A percentile compares a stretch with the other conserved stretches of the same genome.
phyloP scores from a whole-genome alignment of 2,113 vertebrate species.

The Athene noctua region DNA sequence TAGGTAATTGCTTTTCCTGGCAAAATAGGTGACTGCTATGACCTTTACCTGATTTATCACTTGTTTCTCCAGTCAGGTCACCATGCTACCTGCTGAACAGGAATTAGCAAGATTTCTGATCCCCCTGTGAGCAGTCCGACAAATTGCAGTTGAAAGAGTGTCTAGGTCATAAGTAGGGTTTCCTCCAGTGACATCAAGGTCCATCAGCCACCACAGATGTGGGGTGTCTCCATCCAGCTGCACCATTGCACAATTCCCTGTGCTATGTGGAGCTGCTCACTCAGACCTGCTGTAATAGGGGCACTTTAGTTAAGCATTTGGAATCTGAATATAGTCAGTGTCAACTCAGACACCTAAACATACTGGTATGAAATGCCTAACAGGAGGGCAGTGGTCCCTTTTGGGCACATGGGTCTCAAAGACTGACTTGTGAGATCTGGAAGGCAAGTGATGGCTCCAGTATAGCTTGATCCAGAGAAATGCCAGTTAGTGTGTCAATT shows the following conservation, averaged over 20 bases:
- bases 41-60: background rate
- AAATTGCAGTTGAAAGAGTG: background rate
- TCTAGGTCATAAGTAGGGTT: background rate
- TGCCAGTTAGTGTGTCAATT: background rate
- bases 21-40: background rate
- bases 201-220: background rate
- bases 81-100: background rate
- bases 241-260: background rate
- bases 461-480: background rate
- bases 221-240: background rate
- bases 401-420: background rate
- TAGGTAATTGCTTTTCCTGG: background rate
- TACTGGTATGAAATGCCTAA: background rate
- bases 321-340: background rate
- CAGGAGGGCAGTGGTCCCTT: background rate
- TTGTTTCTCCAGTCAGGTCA: background rate
- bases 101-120: background rate
- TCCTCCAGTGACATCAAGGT: background rate
- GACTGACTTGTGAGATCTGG: background rate
- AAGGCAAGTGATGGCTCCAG: background rate
- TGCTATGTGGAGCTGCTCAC: background rate
- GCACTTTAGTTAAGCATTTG: background rate
- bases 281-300: background rate
- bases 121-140: background rate
- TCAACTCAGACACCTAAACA: background rate